Conservation (phyloP, 2,888 invertebrate species). For the Caenorhabditis sinica region DNA sequence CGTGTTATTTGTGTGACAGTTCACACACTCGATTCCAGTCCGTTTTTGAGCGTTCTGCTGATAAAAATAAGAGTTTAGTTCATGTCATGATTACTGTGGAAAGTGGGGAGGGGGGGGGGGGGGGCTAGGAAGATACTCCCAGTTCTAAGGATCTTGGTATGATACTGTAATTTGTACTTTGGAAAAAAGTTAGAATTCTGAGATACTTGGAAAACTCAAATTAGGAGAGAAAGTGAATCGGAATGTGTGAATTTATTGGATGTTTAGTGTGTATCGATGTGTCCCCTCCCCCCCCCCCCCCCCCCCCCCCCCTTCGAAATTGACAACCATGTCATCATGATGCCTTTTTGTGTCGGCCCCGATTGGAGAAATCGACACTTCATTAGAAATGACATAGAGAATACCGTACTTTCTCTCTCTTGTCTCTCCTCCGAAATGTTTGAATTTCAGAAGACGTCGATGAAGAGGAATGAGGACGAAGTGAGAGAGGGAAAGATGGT, state of each 20-base stretch:
- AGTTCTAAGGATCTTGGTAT: no score
- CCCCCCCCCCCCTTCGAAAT: neutral
- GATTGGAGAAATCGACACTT: no score
- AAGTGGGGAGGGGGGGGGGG: no score
- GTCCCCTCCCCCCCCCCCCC: neutral
- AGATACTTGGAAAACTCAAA: neutral
- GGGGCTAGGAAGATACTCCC: no score
- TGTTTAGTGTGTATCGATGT: neutral
- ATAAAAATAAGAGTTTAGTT: neutral
- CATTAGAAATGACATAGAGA: neutral
- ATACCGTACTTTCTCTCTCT: conserved; percentile 38
- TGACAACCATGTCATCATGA: conserved; percentile 56
- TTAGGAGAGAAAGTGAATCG: neutral
- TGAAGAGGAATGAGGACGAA: neutral
- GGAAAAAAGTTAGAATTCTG: no score
- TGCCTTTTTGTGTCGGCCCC: conserved; percentile 21
- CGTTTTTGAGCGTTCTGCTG: conserved; percentile 86
- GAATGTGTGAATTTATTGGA: conserved; percentile 40
- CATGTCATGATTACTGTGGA: neutral
- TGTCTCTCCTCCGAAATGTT: conserved; percentile 24
- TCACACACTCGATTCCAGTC: conserved; percentile 92
- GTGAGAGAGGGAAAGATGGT: conserved; percentile 23
- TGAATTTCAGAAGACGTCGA: conserved; percentile 61
- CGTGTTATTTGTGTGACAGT: conserved; percentile 93
- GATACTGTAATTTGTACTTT: no score